Evolutionary conservation across 2,113 vertebrate species (phyloP), one percentile per base, ranked within the genome.

Genomic region (Vimba vimba): DNA sequence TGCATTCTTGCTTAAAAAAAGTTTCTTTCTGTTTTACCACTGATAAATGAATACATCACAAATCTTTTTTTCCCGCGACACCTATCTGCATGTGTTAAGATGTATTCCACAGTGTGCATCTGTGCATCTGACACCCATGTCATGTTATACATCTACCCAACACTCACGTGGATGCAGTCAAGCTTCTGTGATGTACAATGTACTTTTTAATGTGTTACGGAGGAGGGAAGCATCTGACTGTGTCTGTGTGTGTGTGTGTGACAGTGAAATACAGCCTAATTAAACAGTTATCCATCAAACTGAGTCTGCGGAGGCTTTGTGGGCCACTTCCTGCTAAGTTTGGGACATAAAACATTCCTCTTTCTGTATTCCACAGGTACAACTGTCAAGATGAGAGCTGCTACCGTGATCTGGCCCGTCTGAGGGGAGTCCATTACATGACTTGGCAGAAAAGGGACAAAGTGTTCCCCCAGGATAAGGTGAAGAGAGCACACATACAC

Each of bases 321-420:
- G 36, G 21, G 86, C 68, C 68, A 79, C 75, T 80, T 3, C 75
- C 60, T 68, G 74, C 86, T 84, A n/a, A 15, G 79, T 55, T 52
- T 45, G 77, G 80, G 71, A 88, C 75, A 85, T 86, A 75, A 88
- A 64, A 84, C 81, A 71, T 90, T 91, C 91, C 77, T 88, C 88
- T 89, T 87, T 91, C 87, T 92, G 86, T 94, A 92, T 86, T 91
- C 68, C 82, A 59, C 87, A 99, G 98, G 27, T 99, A 98, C 94
- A 99, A 99, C 87, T 99, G 98, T 94, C 96, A 97, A 87, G 98
- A 99, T 91, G 96, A 97, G 86, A 96, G 96, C 90, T 99, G 98
- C 90, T 99, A 99, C 92, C 92, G 96, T 85, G 98, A 99, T 92
- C 91, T 99, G 95, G 98, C 98, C 74, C 96, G 97, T 89, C 96